Base-by-base conservation (phyloP, 2,888 invertebrate species). In the Hemistola chrysoprasaria region DNA sequence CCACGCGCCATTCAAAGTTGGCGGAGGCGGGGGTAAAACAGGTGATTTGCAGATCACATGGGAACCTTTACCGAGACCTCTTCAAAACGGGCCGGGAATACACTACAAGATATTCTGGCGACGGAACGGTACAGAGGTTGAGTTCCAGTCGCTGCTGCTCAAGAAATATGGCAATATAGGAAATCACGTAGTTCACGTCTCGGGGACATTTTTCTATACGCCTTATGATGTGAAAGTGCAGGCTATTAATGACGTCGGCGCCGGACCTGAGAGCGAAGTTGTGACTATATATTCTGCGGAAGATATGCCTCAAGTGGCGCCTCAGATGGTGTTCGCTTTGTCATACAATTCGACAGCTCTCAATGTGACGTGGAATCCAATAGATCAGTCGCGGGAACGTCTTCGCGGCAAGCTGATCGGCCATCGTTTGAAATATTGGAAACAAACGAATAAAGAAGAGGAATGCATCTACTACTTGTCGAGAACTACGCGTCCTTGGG, bases 21-120 rank as follows among this genome's bases (percentile, higher is more conserved):
- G 95, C 8, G 98, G 98, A 0, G 98, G 98, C 2, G 98, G 98
- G 26, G 98, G 98, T 6, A 98, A 98, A 79, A 96, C 97, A 47
- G 98, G 98, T 0, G 97, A 97, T 69, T 91, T 99, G 2, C 95
- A 96, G 0, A 96, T 99, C 34, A 95, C 93, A 0, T 98, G 98
- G 98, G 90, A 92, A 56, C 94, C 96, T 0, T 71, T 98, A 16
- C 90, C 92, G 47, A 80, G 92, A 0, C 91, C 95, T 45, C 92
- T 97, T 55, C 97, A 97, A 75, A 97, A 98, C 72, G 97, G 95
- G 0, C 95, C 95, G 11, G 95, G 95, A 24, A 93, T 98, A 50
- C 94, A 95, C 71, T 98, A 98, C 76, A 95, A 95, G 73, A 92
- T 98, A 51, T 98, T 94, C 71, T 98, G 96, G 95, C 93, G 95